Percentiles rank a stretch among this genome's conserved stretches.
Evolutionary conservation across 2,113 vertebrate species (phyloP).

Genomic region (Nibea coibor): DNA sequence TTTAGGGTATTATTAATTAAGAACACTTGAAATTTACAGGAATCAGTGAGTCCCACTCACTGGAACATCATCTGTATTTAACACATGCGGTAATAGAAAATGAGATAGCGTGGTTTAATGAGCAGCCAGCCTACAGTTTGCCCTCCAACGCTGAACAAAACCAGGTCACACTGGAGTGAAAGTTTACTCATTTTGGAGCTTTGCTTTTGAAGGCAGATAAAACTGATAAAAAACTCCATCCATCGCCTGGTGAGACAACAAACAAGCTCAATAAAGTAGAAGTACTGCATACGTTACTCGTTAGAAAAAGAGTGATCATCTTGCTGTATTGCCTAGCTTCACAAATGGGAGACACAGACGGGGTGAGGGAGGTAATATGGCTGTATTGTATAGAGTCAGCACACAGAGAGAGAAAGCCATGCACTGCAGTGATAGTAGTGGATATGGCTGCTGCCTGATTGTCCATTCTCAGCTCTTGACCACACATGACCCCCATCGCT

Average conservation of each 20-base stretch:
- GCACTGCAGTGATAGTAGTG: slow-evolving; percentile 58
- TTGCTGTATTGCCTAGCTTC: not conserved
- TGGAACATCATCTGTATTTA: slow-evolving; percentile 1
- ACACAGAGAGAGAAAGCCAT: slow-evolving; percentile 11
- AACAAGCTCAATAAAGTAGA: not conserved
- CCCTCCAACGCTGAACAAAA: not conserved
- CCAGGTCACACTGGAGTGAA: not conserved
- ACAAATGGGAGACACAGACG: slow-evolving; percentile 33
- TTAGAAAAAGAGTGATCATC: not conserved
- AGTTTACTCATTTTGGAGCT: not conserved
- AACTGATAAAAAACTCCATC: not conserved
- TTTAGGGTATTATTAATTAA: not conserved
- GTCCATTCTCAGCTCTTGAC: slow-evolving; percentile 75
- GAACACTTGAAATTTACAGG: not conserved
- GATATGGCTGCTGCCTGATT: slow-evolving; percentile 59
- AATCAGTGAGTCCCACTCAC: not conserved
- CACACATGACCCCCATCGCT: slow-evolving; percentile 76
- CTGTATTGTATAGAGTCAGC: slow-evolving; percentile 11
- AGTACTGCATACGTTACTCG: not conserved
- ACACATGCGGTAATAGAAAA: not conserved
- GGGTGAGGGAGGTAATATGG: slow-evolving; percentile 22
- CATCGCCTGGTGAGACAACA: not conserved
- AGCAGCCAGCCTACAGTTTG: not conserved
- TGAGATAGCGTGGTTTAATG: not conserved
- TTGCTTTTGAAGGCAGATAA: not conserved